Conservation (phyloP, 2,888 invertebrate genomes). For the Lasioglossum zephyrum region DNA sequence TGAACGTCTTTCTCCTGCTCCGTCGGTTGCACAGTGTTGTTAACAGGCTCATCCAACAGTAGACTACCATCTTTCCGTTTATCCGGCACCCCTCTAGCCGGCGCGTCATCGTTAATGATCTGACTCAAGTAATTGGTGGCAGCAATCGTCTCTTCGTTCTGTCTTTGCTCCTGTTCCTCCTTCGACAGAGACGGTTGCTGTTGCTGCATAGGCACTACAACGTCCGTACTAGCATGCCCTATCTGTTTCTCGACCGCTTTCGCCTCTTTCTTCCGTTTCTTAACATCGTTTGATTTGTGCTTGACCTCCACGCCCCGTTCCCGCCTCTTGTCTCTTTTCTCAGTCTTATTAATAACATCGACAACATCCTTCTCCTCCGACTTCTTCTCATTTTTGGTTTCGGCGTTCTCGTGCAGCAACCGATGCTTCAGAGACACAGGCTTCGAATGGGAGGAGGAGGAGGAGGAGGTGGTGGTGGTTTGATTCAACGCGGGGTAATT, state of each 20-base stretch:
- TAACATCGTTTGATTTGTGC: constrained; percentile 75
- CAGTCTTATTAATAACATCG: constrained; percentile 71
- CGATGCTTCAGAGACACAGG: constrained; percentile 75
- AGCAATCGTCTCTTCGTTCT: constrained; percentile 83
- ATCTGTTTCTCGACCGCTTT: constrained; percentile 67
- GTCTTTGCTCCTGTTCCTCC: constrained; percentile 81
- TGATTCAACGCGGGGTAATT: constrained; percentile 55
- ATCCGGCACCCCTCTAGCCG: constrained; percentile 69
- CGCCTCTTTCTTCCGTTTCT: constrained; percentile 75
- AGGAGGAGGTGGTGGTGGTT: constrained; percentile 36
- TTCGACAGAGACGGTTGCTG: constrained; percentile 68
- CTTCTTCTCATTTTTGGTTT: constrained; percentile 70
- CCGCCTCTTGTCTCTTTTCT: constrained; percentile 69
- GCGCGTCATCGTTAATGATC: constrained; percentile 81
- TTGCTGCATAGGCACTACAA: constrained; percentile 59
- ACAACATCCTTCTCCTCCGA: constrained; percentile 72
- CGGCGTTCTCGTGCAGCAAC: constrained; percentile 74
- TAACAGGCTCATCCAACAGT: constrained; percentile 69
- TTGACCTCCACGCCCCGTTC: constrained; percentile 68
- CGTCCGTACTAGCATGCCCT: constrained; percentile 63
- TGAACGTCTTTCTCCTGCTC: constrained; percentile 82
- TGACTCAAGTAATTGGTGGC: constrained; percentile 84
- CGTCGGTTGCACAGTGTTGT: constrained; percentile 69
- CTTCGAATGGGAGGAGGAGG: constrained; percentile 63
- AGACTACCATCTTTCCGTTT: constrained; percentile 74